Conservation (phyloP, 2,113 vertebrate genomes). For the Motacilla tschutschensis region DNA sequence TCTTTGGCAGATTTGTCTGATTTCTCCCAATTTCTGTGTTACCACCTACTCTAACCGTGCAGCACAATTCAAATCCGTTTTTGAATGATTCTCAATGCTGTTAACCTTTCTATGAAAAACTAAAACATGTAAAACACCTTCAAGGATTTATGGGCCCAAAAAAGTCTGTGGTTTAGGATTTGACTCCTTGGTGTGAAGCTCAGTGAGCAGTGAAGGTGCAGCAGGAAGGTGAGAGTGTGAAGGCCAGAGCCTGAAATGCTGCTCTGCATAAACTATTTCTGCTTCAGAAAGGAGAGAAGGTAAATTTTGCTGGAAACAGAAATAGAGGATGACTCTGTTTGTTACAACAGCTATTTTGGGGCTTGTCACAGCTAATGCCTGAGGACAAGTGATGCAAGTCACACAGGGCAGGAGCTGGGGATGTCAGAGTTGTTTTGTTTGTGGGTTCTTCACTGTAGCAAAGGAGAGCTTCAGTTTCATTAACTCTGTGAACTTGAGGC, state of each 20-base stretch:
- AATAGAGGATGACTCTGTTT: neutral
- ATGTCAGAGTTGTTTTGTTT: neutral
- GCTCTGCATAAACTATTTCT: neutral
- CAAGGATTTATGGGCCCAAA: neutral
- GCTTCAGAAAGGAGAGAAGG: neutral
- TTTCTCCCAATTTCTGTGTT: neutral
- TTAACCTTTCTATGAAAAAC: neutral
- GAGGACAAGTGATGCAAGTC: neutral
- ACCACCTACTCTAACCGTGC: neutral
- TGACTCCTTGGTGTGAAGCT: neutral
- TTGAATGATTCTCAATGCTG: neutral
- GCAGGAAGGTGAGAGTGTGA: neutral
- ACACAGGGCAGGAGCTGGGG: neutral
- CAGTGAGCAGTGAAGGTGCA: neutral
- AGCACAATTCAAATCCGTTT: neutral
- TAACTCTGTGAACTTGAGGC: neutral
- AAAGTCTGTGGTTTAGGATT: neutral
- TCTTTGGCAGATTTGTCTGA: neutral
- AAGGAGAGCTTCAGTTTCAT: neutral
- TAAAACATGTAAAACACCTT: neutral
- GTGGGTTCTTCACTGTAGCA: neutral
- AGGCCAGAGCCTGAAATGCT: neutral
- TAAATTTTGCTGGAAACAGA: neutral
- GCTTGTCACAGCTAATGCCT: neutral
- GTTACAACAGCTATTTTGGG: neutral